phyloP scores from a whole-genome alignment of 1,140 invertebrate species.

The Caerostris darwini region DNA sequence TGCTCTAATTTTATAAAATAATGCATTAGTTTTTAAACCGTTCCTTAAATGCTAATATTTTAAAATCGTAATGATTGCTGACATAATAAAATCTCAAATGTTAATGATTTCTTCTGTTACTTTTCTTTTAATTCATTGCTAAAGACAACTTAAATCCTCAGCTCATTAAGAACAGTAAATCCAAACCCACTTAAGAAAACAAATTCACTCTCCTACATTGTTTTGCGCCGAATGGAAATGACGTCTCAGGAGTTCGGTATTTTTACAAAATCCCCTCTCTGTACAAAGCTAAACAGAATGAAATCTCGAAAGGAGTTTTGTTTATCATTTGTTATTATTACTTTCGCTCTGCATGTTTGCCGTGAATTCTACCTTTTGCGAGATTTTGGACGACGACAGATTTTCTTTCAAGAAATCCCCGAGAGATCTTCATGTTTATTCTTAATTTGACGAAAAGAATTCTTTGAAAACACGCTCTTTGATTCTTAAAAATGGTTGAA shows the following conservation, averaged over 20 bases:
- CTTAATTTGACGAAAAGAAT: not conserved
- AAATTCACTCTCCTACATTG: not conserved
- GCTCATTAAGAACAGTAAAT: not conserved
- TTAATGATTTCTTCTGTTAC: no score
- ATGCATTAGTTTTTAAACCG: no score
- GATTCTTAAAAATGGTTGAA: not conserved
- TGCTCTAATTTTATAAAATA: no score
- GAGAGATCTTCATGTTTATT: not conserved
- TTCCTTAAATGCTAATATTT: no score
- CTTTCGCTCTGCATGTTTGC: not conserved
- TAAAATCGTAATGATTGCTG: no score
- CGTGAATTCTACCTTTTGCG: not conserved
- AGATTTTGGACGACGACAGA: not conserved
- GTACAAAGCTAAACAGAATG: not conserved
- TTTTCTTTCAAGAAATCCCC: not conserved
- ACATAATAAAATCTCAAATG: no score
- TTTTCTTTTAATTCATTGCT: no score
- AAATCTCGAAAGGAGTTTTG: not conserved
- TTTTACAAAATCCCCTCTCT: not conserved
- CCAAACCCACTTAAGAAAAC: not conserved
- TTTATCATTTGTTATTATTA: slow-evolving; percentile 37
- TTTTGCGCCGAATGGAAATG: not conserved
- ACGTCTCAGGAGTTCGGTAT: not conserved
- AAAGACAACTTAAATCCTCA: no score
- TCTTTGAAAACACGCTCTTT: not conserved